phyloP scores from a whole-genome alignment of 2,888 invertebrate species.

The Nipponacmea schrenckii region DNA sequence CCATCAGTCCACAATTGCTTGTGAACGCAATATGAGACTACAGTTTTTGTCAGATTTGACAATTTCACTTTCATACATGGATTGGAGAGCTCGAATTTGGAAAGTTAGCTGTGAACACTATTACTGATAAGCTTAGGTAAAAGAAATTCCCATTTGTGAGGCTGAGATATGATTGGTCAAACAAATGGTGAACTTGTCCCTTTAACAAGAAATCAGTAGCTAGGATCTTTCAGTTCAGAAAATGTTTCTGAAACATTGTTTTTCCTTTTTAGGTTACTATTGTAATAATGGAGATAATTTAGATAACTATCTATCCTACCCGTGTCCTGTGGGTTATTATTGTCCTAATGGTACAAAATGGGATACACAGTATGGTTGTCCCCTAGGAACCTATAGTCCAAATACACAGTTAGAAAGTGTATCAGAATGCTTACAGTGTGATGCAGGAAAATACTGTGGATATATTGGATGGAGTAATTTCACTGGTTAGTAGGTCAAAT shows the following conservation, averaged over 20 bases:
- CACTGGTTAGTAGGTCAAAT: slow-evolving; percentile 41
- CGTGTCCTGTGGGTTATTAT: slow-evolving; percentile 62
- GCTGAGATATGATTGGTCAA: too few species aligned
- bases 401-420: slow-evolving; percentile 43
- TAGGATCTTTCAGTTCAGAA: too few species aligned
- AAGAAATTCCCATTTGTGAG: too few species aligned
- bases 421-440: slow-evolving; percentile 55
- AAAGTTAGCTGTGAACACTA: too few species aligned
- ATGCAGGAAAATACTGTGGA: slow-evolving; percentile 60
- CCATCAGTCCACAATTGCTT: too few species aligned
- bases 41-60: too few species aligned
- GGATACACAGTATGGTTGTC: slow-evolving; percentile 57
- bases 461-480: slow-evolving; percentile 39
- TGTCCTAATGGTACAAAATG: slow-evolving; percentile 60
- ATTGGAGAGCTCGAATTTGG: too few species aligned
- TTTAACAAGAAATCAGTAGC: too few species aligned
- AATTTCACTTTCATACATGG: too few species aligned
- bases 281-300: slow-evolving; percentile 54
- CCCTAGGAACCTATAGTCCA: slow-evolving; percentile 60
- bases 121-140: too few species aligned
- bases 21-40: too few species aligned
- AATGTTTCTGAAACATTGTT: background rate
- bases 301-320: slow-evolving; percentile 51
- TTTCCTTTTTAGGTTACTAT: slow-evolving; percentile 53
- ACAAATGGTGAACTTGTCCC: too few species aligned